These are phyloP conservation scores for Periophthalmodon schlosseri DNA, from an alignment of 2,113 vertebrate species.

Conservation along the genomic window DNA sequence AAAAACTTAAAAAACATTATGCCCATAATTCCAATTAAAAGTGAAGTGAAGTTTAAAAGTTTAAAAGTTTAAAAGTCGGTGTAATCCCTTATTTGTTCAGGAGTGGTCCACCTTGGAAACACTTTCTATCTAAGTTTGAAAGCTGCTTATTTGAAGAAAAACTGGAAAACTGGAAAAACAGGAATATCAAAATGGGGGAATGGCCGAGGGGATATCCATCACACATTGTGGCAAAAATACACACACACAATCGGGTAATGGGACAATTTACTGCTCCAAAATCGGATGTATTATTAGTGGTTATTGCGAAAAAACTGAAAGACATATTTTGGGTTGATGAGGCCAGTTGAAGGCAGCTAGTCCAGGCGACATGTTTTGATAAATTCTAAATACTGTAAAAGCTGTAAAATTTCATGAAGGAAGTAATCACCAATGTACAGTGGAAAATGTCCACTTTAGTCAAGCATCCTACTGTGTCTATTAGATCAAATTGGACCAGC, in stretches of 20 bases:
- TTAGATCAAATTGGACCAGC: conserved; percentile 75
- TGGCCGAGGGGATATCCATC: conserved; percentile 52
- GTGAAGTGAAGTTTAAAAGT: not conserved
- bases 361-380: conserved; percentile 56
- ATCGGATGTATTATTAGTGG: conserved; percentile 72
- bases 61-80: no score
- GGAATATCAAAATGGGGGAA: conserved; percentile 69
- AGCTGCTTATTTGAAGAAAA: no score
- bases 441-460: conserved; percentile 74
- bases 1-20: conserved; percentile 18
- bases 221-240: conserved; percentile 66
- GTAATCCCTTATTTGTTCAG: no score
- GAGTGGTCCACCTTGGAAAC: no score
- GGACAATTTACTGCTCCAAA: conserved; percentile 70
- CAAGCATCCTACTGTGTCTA: conserved; percentile 72
- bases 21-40: not conserved
- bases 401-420: conserved; percentile 70
- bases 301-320: conserved; percentile 59
- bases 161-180: conserved; percentile 62
- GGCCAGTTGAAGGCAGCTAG: conserved; percentile 64
- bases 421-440: conserved; percentile 77
- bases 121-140: no score
- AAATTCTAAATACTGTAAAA: conserved; percentile 77
- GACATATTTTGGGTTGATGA: conserved; percentile 59
- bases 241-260: conserved; percentile 68